Conservation (phyloP, 2,113 vertebrate species). For the Varanus komodoensis region DNA sequence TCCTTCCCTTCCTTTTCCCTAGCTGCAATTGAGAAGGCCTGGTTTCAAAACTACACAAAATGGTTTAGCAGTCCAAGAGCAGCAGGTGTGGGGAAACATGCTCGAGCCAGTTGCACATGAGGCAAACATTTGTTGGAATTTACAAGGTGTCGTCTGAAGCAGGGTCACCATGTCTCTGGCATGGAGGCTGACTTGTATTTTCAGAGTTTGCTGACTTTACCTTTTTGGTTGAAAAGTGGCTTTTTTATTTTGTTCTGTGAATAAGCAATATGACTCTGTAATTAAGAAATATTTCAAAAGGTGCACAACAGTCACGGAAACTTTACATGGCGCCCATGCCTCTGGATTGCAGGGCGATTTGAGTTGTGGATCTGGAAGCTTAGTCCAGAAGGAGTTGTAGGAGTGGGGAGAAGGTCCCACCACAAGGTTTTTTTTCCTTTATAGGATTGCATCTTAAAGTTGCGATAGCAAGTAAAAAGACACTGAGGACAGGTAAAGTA, state of each 20-base stretch:
- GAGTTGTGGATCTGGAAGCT: not conserved
- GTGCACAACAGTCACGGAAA: not conserved
- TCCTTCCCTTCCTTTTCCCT: not conserved
- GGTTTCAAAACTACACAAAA: not conserved
- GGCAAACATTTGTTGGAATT: not conserved
- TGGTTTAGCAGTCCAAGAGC: not conserved
- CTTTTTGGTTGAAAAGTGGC: not conserved
- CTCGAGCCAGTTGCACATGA: not conserved
- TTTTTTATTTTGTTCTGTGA: not conserved
- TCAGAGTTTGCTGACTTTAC: too few species aligned
- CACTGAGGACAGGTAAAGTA: not conserved
- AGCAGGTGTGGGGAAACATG: not conserved
- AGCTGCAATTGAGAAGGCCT: not conserved
- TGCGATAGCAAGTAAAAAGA: not conserved
- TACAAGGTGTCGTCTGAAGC: not conserved
- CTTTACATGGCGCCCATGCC: not conserved
- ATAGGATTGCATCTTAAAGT: not conserved
- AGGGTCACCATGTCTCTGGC: not conserved
- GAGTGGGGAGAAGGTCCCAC: too few species aligned
- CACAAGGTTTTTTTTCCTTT: too few species aligned
- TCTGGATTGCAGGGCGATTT: not conserved
- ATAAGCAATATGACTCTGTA: not conserved
- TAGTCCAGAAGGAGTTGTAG: not conserved
- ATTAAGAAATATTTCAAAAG: not conserved
- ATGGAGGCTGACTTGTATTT: not conserved